Evolutionary conservation across 2,888 invertebrate genomes (phyloP).

Genomic region (Lycaena phlaeas): DNA sequence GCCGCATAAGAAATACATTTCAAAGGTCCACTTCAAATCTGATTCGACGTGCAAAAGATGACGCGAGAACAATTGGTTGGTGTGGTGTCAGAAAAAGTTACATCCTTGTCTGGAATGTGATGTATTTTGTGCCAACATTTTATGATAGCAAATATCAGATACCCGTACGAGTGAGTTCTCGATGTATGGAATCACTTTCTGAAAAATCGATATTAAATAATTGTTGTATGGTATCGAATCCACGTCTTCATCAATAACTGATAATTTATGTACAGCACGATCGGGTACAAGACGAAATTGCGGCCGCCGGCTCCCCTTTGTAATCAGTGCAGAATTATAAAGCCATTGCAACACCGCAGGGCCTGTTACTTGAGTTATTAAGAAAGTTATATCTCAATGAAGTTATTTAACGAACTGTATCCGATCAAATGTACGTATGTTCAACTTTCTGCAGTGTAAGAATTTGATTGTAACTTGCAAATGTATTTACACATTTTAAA

Average conservation of each 20-base stretch:
- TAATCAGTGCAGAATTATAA: slow-evolving; percentile 72
- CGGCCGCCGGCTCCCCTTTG: slow-evolving; percentile 76
- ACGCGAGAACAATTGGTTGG: slow-evolving; percentile 62
- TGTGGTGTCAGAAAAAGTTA: slow-evolving; percentile 42
- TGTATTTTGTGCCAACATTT: slow-evolving; percentile 26
- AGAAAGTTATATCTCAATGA: slow-evolving; percentile 51
- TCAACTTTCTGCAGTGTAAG: background rate
- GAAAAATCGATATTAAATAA: slow-evolving; percentile 35
- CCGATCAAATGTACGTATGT: slow-evolving; percentile 16
- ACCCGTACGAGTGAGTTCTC: no score
- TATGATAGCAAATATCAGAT: no score
- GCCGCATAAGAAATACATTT: slow-evolving; percentile 35
- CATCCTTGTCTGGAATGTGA: slow-evolving; percentile 9
- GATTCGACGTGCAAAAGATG: slow-evolving; percentile 63
- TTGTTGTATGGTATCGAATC: slow-evolving; percentile 30
- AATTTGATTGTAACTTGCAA: no score
- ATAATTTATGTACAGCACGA: slow-evolving; percentile 72
- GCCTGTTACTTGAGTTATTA: slow-evolving; percentile 42
- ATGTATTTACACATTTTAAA: no score
- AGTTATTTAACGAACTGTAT: slow-evolving; percentile 23
- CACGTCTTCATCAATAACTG: slow-evolving; percentile 73
- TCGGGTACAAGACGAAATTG: slow-evolving; percentile 71
- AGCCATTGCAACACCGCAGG: slow-evolving; percentile 63
- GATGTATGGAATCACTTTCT: slow-evolving; percentile 8
- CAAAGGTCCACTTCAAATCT: slow-evolving; percentile 35